Percentiles rank a stretch among this genome's conserved stretches.
Conservation (phyloP, 2,113 vertebrate genomes). For the Urocitellus parryii region DNA sequence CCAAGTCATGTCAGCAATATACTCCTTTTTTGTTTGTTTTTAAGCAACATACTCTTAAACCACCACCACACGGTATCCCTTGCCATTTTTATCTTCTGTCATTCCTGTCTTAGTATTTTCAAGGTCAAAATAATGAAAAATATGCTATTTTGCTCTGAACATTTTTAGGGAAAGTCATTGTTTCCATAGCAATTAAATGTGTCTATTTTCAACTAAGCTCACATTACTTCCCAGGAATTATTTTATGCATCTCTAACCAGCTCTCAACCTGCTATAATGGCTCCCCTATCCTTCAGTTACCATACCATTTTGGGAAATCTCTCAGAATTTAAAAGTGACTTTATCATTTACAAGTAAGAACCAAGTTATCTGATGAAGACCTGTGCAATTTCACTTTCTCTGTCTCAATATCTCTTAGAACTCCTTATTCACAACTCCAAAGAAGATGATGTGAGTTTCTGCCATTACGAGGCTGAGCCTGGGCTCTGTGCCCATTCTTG, state of each 20-base stretch:
- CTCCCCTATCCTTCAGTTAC: background rate
- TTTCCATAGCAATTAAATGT: background rate
- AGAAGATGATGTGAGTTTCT: background rate
- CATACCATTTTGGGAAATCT: background rate
- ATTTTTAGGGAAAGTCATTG: background rate
- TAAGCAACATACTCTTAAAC: background rate
- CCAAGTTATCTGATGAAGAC: background rate
- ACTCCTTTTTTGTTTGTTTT: too few species aligned
- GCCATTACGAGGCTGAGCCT: background rate
- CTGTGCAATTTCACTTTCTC: background rate
- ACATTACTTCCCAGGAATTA: background rate
- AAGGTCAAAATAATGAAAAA: background rate
- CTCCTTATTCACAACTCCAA: background rate
- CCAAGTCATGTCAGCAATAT: background rate
- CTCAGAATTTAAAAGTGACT: background rate
- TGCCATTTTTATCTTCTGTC: background rate
- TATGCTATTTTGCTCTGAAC: background rate
- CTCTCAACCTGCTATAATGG: background rate
- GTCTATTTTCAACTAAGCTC: background rate
- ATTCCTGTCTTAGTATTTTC: background rate
- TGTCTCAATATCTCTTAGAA: background rate
- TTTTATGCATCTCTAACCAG: background rate
- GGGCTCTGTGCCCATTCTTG: background rate
- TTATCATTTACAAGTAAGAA: background rate
- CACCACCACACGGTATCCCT: background rate